Percentiles rank a stretch among this genome's conserved stretches.
These are phyloP conservation scores for Bolinopsis microptera DNA, from an alignment of 37 sponge, comb jelly and placozoan genomes.

Conservation along the genomic window DNA sequence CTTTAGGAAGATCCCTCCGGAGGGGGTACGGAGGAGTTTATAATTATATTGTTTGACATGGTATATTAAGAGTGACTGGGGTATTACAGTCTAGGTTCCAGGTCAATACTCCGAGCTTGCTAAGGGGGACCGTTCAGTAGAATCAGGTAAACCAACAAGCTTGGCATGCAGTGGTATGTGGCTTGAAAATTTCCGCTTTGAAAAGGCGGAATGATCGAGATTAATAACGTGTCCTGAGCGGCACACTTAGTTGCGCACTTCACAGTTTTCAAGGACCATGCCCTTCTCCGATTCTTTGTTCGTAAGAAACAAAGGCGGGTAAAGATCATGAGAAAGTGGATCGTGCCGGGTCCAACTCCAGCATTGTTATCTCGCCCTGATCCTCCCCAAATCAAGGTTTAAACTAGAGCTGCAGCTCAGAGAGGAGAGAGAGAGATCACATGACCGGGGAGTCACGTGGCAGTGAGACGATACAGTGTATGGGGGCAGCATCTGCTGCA, in stretches of 20 bases:
- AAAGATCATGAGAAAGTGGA: background rate
- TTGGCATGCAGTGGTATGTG: background rate
- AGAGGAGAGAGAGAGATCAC: background rate
- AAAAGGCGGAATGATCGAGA: background rate
- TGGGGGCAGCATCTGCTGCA: background rate
- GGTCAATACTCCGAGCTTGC: too few species aligned
- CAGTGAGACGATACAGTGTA: background rate
- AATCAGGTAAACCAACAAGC: too few species aligned
- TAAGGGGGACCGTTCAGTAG: too few species aligned
- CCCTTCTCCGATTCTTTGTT: background rate
- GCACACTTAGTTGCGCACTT: background rate
- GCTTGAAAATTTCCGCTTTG: background rate
- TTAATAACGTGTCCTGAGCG: background rate
- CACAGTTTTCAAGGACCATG: background rate
- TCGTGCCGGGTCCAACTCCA: background rate
- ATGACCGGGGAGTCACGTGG: background rate
- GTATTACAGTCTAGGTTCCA: background rate
- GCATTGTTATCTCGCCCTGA: background rate
- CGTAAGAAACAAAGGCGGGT: background rate
- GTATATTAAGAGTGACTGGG: background rate
- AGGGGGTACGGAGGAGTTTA: background rate
- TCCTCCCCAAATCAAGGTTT: background rate
- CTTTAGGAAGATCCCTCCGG: background rate
- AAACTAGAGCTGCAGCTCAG: background rate
- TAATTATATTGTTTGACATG: background rate